Base-by-base conservation (phyloP, 2,888 invertebrate genomes). In the Hypomecis atomaria region DNA sequence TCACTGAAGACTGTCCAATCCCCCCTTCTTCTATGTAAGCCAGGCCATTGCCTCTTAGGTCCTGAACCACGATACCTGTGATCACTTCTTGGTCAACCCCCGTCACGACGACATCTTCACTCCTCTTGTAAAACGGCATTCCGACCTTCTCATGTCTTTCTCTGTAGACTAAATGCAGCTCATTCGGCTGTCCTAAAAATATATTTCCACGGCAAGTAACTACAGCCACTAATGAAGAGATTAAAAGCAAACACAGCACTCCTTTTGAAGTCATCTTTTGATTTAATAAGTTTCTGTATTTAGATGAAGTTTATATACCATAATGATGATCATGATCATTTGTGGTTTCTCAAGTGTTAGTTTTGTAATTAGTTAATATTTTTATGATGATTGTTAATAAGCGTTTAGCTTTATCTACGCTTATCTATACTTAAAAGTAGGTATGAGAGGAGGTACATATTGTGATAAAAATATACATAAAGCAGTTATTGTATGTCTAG, bases 231-330 rank as follows among this genome's bases (percentile, higher is more conserved):
- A 56, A 23, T 23, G 23, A 45, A 4, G 37, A 23, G 5, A 56
- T 9, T 38, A 56, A 10, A 4, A 45, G 7, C 6, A 10, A 10
- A 8, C n/a, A 47, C 4, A 38, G 9, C 3, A 55, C 9, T 10
- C 45, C 37, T 56, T 56, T 56, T 23, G 56, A 56, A 23, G 45
- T 37, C 56, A 56, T 56, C 23, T 56, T 56, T 56, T 6, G 3
- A 11, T 56, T 56, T 55, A 37, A 36, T 36, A 6, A 44, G 6
- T 44, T 55, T 11, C 3, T 5, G 6, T 13, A 37, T 9, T 11
- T 6, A 5, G 3, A n/a, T 4, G 6, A 11, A 36, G 34, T 23
- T 55, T 55, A 45, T 56, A 38, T 56, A 47, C 3, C 6, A 10
- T 38, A 47, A 56, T 47, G 23, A 47, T 56, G 11, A 10, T 36